These are phyloP conservation scores for Phataginus tricuspis DNA, from an alignment of 2,797 vertebrate species.

Conservation along the genomic window DNA sequence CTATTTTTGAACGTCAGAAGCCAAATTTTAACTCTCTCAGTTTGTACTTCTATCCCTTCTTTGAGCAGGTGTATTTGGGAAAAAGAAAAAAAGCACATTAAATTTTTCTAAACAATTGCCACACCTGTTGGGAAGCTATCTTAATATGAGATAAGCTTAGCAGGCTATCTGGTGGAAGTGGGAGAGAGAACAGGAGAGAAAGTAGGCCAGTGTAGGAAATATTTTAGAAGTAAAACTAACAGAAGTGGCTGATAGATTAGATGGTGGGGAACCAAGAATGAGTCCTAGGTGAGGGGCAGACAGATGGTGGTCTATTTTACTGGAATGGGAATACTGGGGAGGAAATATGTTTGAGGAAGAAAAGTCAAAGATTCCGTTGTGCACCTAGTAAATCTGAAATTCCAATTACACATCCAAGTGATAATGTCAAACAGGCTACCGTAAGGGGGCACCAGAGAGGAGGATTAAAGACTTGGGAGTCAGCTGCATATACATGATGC, in stretches of 20 bases:
- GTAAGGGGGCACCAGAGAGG: not conserved
- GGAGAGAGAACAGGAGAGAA: not conserved
- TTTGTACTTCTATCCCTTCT: not conserved
- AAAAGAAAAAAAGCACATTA: not conserved
- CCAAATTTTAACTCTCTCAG: not conserved
- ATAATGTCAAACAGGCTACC: not conserved
- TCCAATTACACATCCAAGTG: not conserved
- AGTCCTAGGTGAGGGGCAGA: not conserved
- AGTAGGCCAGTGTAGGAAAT: not conserved
- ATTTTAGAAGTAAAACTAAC: not conserved
- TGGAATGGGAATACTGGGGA: not conserved
- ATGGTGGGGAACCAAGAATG: not conserved
- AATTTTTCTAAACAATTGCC: not conserved
- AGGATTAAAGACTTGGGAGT: not conserved
- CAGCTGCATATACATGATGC: not conserved
- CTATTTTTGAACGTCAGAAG: not conserved
- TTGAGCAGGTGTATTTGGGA: not conserved
- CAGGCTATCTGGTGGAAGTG: not conserved
- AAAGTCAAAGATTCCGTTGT: not conserved
- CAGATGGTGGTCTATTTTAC: not conserved
- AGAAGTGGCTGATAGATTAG: not conserved
- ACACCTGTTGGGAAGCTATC: not conserved
- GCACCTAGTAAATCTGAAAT: slow-evolving; percentile 1
- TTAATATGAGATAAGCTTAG: not conserved
- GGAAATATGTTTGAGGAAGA: not conserved